Evolutionary conservation across 2,797 vertebrate genomes (phyloP), one percentile per base, ranked within the genome.

Genomic region (Aeoliscus strigatus): DNA sequence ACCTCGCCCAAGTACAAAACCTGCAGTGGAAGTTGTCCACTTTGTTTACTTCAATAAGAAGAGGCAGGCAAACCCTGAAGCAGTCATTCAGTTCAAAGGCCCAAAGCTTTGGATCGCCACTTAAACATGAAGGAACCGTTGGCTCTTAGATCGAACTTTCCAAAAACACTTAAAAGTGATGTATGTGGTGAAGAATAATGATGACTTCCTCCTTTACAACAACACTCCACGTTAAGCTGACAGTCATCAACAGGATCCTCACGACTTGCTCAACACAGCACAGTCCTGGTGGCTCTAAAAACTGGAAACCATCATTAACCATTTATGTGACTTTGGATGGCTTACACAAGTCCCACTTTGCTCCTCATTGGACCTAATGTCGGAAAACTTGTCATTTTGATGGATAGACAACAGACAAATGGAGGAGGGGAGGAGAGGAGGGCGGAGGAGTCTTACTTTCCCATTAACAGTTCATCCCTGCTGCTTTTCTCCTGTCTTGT

Each of bases 101-200:
- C 14, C 42, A 21, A 45, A 30, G 40, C 52, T 40, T 74, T 77
- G 41, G 60, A 64, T 64, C 51, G 40, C 16, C 10, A 52, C 51
- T 70, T 56, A 49, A 51, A 76, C 49, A 41, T 66, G 42, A 63
- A 66, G 33, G 17, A 63, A 44, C 43, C 17, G 47, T 28, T 6
- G 18, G 18, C 18, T 21, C 18, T 21, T 29, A 40, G 45, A 71
- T 65, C 40, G 64, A 77, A 73, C 52, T 72, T 73, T 74, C 60
- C 72, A 49, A 42, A 81, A 83, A 77, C 71, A 83, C 71, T 85
- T 73, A 47, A 53, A 70, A 17, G 60, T 74, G 73, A 76, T 67
- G 39, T 60, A 78, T 71, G 61, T 24, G 23, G 49, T 49, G 17
- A 67, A 52, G 39, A 29, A 43, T 48, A 39, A 72, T 44, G 60